Percentiles rank a stretch among this genome's conserved stretches.
phyloP scores from a whole-genome alignment of 2,888 invertebrate genomes.

The Orgyia antiqua region DNA sequence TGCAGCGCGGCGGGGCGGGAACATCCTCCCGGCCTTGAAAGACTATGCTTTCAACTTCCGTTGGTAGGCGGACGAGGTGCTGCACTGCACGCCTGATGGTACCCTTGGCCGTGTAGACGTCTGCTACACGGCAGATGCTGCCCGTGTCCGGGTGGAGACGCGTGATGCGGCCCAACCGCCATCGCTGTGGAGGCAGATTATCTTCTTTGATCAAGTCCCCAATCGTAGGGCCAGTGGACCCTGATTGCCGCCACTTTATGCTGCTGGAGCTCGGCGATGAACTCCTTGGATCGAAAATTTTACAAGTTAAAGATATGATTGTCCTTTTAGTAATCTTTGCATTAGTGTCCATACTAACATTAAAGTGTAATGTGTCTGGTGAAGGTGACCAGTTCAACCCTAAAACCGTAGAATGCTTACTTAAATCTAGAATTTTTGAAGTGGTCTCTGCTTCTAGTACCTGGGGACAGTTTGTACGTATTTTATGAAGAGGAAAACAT shows the following conservation, averaged over 20 bases:
- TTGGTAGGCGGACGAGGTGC: slow-evolving; percentile 1
- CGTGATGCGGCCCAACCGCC: slow-evolving; percentile 2
- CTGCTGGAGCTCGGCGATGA: too few species aligned
- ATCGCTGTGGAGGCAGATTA: slow-evolving; percentile 1
- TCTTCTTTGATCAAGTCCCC: slow-evolving; percentile 7
- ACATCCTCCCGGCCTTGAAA: background rate
- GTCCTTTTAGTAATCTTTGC: background rate
- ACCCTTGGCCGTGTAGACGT: slow-evolving; percentile 3
- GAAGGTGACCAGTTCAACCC: background rate
- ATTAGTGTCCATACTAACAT: background rate
- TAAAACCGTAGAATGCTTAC: background rate
- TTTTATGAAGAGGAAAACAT: slow-evolving; percentile 18
- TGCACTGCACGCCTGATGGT: background rate
- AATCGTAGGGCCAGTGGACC: background rate
- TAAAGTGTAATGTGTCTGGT: background rate
- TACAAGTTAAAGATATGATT: background rate
- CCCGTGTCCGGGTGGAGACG: background rate
- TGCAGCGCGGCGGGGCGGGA: too few species aligned
- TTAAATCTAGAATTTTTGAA: slow-evolving; percentile 4
- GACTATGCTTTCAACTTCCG: background rate
- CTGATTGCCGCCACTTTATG: background rate
- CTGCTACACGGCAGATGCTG: slow-evolving; percentile 1
- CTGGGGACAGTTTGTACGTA: slow-evolving; percentile 14
- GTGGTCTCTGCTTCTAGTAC: background rate
- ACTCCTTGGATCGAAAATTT: background rate